phyloP scores from a whole-genome alignment of 1,140 invertebrate genomes.

The Halictus rubicundus region DNA sequence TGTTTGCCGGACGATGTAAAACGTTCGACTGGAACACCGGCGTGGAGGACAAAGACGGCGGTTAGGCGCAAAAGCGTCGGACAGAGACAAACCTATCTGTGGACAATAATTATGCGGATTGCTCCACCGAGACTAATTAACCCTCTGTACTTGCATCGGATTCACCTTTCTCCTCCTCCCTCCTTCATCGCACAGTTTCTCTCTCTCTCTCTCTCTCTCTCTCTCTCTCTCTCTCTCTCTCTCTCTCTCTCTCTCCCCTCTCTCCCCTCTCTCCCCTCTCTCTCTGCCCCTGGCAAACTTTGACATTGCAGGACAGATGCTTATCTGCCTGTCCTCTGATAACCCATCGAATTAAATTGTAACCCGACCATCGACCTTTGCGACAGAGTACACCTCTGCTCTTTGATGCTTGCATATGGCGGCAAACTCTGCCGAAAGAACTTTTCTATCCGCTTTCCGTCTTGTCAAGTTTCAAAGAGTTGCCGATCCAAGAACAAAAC shows the following conservation, averaged over 20 bases:
- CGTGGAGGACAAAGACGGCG: not conserved
- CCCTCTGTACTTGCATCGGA: constrained; percentile 54
- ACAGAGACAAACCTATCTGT: constrained; percentile 33
- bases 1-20: constrained; percentile 60
- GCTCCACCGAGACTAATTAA: constrained; percentile 66
- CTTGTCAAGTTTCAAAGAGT: no score
- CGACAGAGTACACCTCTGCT: not conserved
- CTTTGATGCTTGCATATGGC: not conserved
- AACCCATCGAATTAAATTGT: constrained; percentile 47
- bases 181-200: constrained; percentile 36
- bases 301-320: constrained; percentile 53
- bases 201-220: no score
- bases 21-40: constrained; percentile 15
- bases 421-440: no score
- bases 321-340: constrained; percentile 57
- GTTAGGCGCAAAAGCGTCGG: constrained; percentile 19
- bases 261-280: no score
- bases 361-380: constrained; percentile 14
- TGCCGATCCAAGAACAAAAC: no score
- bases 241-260: no score
- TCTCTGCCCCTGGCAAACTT: constrained; percentile 56
- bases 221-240: no score
- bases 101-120: constrained; percentile 70
- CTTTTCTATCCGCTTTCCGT: no score
- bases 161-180: constrained; percentile 42